Conservation (phyloP, 2,113 vertebrate species). For the Canis aureus region DNA sequence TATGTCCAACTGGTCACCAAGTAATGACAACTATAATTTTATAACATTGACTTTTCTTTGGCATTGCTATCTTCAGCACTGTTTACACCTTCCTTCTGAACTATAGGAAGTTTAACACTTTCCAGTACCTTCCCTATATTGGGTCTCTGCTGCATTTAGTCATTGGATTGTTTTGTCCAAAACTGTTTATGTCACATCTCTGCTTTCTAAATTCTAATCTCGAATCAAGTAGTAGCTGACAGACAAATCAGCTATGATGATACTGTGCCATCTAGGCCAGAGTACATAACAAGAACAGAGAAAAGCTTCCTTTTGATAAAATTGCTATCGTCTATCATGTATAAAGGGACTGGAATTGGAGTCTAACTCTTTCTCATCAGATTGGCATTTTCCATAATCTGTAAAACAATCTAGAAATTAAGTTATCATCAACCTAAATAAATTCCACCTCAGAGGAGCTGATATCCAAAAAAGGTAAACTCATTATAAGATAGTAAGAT, state of each 20-base stretch:
- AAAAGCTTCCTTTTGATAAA: slow-evolving; percentile 18
- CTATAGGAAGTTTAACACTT: not conserved
- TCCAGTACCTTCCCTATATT: not conserved
- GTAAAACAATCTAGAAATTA: slow-evolving; percentile 35
- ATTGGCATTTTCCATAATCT: slow-evolving; percentile 6
- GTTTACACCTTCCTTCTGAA: not conserved
- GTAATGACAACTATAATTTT: not conserved
- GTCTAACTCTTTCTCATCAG: not conserved
- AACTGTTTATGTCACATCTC: not conserved
- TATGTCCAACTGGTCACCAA: not conserved
- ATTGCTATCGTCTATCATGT: not conserved
- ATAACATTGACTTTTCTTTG: not conserved
- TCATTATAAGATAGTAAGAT: not conserved
- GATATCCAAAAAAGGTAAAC: not conserved
- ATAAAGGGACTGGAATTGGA: not conserved
- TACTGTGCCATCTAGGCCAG: not conserved
- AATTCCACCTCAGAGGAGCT: not conserved
- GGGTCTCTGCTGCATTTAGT: not conserved
- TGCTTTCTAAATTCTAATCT: slow-evolving; percentile 40
- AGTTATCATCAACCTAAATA: not conserved
- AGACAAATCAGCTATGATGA: slow-evolving; percentile 8
- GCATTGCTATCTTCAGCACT: not conserved
- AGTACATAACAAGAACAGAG: not conserved
- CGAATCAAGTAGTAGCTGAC: not conserved
- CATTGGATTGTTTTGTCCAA: not conserved